phyloP scores from a whole-genome alignment of 2,888 invertebrate genomes.

The Brachypalpus laphriformis region DNA sequence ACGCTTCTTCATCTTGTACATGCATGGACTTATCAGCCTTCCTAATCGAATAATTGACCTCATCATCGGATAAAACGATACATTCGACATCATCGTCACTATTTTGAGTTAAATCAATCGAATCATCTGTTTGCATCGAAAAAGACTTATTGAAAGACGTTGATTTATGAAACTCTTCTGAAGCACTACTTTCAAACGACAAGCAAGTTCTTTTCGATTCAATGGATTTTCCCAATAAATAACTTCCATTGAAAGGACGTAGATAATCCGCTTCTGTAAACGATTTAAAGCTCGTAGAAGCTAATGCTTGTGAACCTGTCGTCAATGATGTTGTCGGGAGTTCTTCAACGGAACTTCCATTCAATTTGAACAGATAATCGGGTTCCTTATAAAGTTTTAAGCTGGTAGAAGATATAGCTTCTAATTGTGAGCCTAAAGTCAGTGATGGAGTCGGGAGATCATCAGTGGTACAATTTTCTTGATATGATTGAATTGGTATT shows the following conservation, averaged over 20 bases:
- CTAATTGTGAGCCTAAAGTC: background rate
- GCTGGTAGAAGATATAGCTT: background rate
- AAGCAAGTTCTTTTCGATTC: background rate
- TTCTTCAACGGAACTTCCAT: background rate
- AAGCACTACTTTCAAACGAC: constrained; percentile 39
- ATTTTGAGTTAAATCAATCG: constrained; percentile 77
- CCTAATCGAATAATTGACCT: constrained; percentile 86
- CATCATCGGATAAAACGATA: constrained; percentile 84
- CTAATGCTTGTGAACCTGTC: background rate
- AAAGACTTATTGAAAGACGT: background rate
- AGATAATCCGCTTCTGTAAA: too few species aligned
- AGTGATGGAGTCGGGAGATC: background rate
- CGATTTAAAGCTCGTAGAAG: background rate
- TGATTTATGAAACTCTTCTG: constrained; percentile 20
- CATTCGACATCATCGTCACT: constrained; percentile 80
- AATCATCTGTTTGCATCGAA: constrained; percentile 12
- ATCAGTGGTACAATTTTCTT: background rate
- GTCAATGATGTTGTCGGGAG: background rate
- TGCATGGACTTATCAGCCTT: constrained; percentile 76
- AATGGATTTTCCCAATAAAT: background rate
- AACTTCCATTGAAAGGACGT: background rate
- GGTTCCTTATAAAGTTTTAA: background rate
- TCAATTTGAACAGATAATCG: too few species aligned
- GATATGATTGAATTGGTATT: background rate
- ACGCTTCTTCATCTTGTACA: background rate